Base-by-base conservation (phyloP, 2,888 invertebrate genomes). In the Eupeodes luniger region DNA sequence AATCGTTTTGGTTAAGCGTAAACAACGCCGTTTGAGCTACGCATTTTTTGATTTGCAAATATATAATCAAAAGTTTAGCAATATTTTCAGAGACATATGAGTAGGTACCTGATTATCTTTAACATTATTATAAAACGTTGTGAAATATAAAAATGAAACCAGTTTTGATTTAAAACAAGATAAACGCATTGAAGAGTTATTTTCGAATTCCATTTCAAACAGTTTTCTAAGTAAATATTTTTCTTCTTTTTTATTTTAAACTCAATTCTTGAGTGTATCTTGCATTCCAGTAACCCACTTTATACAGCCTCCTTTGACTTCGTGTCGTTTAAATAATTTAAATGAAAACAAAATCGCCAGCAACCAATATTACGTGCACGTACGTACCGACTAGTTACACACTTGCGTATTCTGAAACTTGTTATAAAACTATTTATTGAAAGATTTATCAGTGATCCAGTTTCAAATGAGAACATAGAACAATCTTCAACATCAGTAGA, bases 271-370 rank as follows among this genome's bases (percentile, higher is more conserved):
- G 27, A 49, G 5, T 12, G 62, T 75, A 34, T 64, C 27, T 34
- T 27, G 36, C 19, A 87, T 80, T 76, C 83, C 61, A 87, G 66
- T 87, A 80, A 83, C 86, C 86, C 51, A 83, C 74, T 87, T 87
- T 72, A 0, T 4, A n/a, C 40, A 74, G 66, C 72, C 59, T 85
- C 67, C 53, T 72, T 70, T 67, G 36, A 72, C 59, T 19, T 47
- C 40, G 34, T 66, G 16, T 12, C 40, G 61, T 62, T 81, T 55
- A 67, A 77, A 81, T 76, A 62, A 70, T 82, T 77, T 75, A 75
- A 66, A 62, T 82, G 62, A 64, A 75, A 80, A 55, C 19, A 66
- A 79, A 81, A 70, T 51, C 80, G 19, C 19, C 69, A 69, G 19
- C 36, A 5, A 55, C 47, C 36, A 47, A 53, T 55, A 27, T 47